These are phyloP conservation scores for Daboia siamensis DNA, from an alignment of 2,113 vertebrate genomes.

Conservation along the genomic window DNA sequence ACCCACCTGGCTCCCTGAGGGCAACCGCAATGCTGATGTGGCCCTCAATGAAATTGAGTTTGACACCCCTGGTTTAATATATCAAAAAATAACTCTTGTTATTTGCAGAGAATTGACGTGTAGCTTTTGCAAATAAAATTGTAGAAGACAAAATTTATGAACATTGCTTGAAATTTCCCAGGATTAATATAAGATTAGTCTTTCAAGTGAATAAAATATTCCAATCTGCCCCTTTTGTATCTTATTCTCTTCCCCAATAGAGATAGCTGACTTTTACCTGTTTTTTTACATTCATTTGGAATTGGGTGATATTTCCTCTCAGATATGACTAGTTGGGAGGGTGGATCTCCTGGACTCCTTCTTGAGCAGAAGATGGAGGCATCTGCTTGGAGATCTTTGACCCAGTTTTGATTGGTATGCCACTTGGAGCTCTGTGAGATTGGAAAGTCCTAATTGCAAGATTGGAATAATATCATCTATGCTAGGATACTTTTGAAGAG, in stretches of 20 bases:
- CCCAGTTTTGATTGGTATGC: background rate
- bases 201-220: background rate
- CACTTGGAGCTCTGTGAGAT: background rate
- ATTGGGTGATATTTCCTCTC: background rate
- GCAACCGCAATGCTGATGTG: too few relatives aligned
- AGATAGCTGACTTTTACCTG: background rate
- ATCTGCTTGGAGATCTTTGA: background rate
- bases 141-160: background rate
- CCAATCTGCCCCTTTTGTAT: background rate
- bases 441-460: background rate
- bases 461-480: background rate
- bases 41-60: too few relatives aligned
- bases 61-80: background rate
- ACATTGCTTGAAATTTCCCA: background rate
- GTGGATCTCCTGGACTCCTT: background rate
- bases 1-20: too few relatives aligned
- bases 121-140: background rate
- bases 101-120: background rate
- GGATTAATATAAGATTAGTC: background rate
- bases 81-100: background rate
- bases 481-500: background rate
- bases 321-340: background rate
- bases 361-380: background rate
- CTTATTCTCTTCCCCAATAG: background rate
- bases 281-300: background rate